Percentiles rank a stretch among this genome's conserved stretches.
These are phyloP conservation scores for Phyllostomus discolor DNA, from an alignment of 2,113 vertebrate species.

Conservation along the genomic window DNA sequence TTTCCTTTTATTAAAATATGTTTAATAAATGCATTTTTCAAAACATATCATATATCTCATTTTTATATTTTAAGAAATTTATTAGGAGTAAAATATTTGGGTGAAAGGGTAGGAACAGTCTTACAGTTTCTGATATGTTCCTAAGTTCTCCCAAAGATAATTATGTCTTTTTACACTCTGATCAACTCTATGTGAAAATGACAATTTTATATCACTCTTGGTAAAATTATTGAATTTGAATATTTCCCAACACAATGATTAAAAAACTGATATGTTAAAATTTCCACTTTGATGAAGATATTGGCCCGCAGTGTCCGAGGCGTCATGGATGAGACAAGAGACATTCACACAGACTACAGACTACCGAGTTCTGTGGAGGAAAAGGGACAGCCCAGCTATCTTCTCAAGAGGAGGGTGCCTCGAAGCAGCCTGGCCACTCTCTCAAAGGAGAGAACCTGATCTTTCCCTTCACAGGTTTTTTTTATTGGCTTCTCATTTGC, in stretches of 20 bases:
- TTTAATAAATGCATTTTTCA: background rate
- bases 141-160: background rate
- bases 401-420: too few relatives aligned
- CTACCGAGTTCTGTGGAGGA: too few relatives aligned
- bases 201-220: background rate
- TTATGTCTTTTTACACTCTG: background rate
- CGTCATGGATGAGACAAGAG: too few relatives aligned
- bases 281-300: background rate
- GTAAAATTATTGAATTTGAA: background rate
- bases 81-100: background rate
- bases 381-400: too few relatives aligned
- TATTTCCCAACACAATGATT: background rate
- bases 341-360: too few relatives aligned
- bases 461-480: too few relatives aligned
- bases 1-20: background rate
- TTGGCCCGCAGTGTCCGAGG: too few relatives aligned
- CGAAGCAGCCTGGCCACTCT: too few relatives aligned
- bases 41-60: background rate
- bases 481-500: too few relatives aligned
- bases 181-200: background rate
- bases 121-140: background rate
- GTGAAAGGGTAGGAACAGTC: background rate
- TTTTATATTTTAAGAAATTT: background rate
- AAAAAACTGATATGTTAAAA: background rate
- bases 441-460: too few relatives aligned